Evolutionary conservation across 2,888 invertebrate species (phyloP), one percentile per base, ranked within the genome.

Genomic region (Ormyrus rosae): DNA sequence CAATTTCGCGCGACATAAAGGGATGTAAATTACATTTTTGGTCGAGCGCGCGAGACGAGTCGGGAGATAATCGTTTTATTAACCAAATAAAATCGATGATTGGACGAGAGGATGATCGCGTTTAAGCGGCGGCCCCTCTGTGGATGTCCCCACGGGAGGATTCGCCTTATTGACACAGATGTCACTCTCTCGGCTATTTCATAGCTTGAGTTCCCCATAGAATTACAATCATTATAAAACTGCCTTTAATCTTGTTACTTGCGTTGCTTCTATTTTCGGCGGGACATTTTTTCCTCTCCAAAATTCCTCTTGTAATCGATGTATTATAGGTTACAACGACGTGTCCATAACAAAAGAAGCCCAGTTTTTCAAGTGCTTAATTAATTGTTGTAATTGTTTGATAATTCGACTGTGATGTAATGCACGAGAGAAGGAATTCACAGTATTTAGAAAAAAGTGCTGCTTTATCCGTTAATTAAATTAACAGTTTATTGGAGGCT

Each of bases 1-100:
- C 90, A 90, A 91, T 91, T 90, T 90, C 89, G 85, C 85, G 86
- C 84, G 85, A 87, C 88, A 90, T 89, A 90, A 90, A 90, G 87
- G 90, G 90, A 89, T 90, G 90, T 89, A 90, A 90, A 90, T 90
- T 89, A 90, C 89, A 89, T 90, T 90, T 90, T 90, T 89, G 89
- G 89, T 89, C 86, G 86, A 90, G 87, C 88, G 89, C 88, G 86
- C 88, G 83, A 84, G 84, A 11, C 13, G 2, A 11, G 6, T 5
- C n/a, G 65, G 56, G 13, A 56, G 73, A 80, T 88, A 89, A 89
- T 89, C 90, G 90, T 89, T 90, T 90, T 90, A 90, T 90, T 90
- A 90, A 90, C 90, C 88, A 88, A 90, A 89, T 89, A 88, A 90
- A 90, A 89, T 89, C 87, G 87, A 87, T 88, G 88, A 89, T 90